Base-by-base conservation (phyloP, 2,797 vertebrate genomes). In the Spea hammondii region DNA sequence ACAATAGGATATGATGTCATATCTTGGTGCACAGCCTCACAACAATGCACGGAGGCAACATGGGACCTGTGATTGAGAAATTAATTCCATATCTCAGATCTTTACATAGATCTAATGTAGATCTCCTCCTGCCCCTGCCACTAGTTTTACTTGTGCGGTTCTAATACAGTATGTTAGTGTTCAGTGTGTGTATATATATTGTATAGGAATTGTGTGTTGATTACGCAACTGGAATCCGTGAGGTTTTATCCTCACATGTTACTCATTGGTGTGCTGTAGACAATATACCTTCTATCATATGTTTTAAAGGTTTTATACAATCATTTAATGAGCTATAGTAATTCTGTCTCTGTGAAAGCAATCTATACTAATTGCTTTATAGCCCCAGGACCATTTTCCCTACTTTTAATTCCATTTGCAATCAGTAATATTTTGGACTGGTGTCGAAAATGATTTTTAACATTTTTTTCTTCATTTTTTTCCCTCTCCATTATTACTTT, bases 351-450 rank as follows among this genome's bases (percentile, higher is more conserved):
- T 53, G 69, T 68, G 45, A 49, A 47, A 11, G 11, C 65, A 46
- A 72, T 54, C 70, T 72, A 46, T 59, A 12, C 70, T 72, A 72
- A 72, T 72, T 72, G 70, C 70, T 72, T 72, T 57, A 32, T 72
- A 72, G 70, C 70, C 70, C 44, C 4, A 72, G 53, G 70, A 45
- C 5, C 53, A 8, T n/a, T 72, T 46, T 44, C 13, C 13, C 32
- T 57, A 54, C 32, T 54, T 13, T n/a, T 4, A 47, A 11, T 9
- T 59, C 53, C 53, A 54, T 45, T 44, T 46, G 44, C 50, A 72
- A 72, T n/a, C 70, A 72, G 53, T 44, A 5, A n/a, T 11, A 49
- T 13, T 68, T 49, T 68, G 46, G 11, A 49, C 49, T 48, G 44
- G 32, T 46, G 65, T 47, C 32, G 14, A 64, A 64, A 44, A 13